Conservation (phyloP, 2,113 vertebrate genomes). For the Poeciliopsis occidentalis region DNA sequence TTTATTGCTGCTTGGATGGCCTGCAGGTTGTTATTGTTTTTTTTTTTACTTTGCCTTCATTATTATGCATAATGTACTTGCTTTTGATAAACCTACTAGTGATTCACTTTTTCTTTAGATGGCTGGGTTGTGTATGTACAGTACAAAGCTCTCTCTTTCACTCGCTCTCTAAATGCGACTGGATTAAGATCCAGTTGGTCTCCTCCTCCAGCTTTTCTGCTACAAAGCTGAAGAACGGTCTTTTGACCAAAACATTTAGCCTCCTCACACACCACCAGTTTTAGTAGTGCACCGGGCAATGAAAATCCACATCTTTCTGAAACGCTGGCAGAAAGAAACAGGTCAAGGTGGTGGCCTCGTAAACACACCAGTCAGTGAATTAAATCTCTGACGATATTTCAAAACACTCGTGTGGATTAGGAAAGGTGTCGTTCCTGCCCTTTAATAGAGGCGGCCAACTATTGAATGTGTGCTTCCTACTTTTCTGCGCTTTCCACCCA, state of each 20-base stretch:
- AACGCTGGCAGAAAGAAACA: slow-evolving; percentile 25
- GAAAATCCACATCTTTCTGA: slow-evolving; percentile 9
- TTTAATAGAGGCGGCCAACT: slow-evolving; percentile 26
- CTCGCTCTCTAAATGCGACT: slow-evolving; percentile 10
- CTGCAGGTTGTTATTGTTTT: background rate
- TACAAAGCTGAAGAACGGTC: slow-evolving; percentile 14
- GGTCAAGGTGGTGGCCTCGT: slow-evolving; percentile 2
- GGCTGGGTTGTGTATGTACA: background rate
- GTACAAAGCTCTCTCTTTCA: slow-evolving; percentile 8
- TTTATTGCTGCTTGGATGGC: background rate
- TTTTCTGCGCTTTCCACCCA: slow-evolving; percentile 42
- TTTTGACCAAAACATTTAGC: slow-evolving; percentile 19
- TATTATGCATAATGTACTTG: background rate
- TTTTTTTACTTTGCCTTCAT: background rate
- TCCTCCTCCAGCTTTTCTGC: slow-evolving; percentile 4
- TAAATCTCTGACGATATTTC: slow-evolving; percentile 15
- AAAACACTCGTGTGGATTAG: slow-evolving; percentile 20
- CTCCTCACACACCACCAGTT: slow-evolving; percentile 17
- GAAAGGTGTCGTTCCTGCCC: slow-evolving; percentile 27
- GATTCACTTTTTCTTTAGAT: background rate
- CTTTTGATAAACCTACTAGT: background rate
- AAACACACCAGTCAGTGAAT: background rate
- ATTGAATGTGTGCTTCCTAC: slow-evolving; percentile 46
- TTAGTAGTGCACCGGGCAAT: slow-evolving; percentile 1
- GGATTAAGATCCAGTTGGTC: background rate